Evolutionary conservation across 2,888 invertebrate species (phyloP), one percentile per base, ranked within the genome.

Genomic region (Silvanus unidentatus): DNA sequence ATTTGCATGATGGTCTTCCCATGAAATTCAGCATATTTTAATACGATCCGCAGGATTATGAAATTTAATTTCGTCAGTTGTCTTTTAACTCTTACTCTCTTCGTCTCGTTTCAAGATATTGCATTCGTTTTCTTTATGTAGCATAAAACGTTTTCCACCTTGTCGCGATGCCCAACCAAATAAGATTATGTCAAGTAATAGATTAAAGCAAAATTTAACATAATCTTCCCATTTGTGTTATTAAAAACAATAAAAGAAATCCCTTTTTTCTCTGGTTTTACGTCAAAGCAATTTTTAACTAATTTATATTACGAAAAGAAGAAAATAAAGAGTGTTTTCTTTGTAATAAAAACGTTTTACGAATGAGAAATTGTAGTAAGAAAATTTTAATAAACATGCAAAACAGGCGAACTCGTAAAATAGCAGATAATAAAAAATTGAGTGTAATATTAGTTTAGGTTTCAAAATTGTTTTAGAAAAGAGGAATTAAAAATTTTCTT

Each of bases 201-300:
- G 14, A 37, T 37, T 37, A 15, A 37, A 16, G 13, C 14, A 16
- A 37, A 50, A 44, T 52, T 59, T 57, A 57, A 54, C 55, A 54
- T 59, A 59, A 59, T 58, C 59, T 51, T 40, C 42, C 44, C 55
- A 50, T 57, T 59, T 47, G 53, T 51, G 56, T 58, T 58, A 58
- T 57, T 54, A 44, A 4, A n/a, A n/a, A 32, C 32, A 32, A 32
- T 32, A 32, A 32, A 12, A n/a, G 3, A 9, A 12, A 32, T 32
- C 32, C 13, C 32, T 47, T 49, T 53, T 37, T 37, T 42, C 41
- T 44, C 42, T n/a, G n/a, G n/a, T n/a, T n/a, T n/a, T 16, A 44
- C 51, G 48, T 43, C 53, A 53, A 37, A 37, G 6, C 37, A 15
- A 12, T 15, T 37, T 15, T 37, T 37, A 37, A 12, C 37, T 37